phyloP scores from a whole-genome alignment of 2,888 invertebrate genomes.

The Spisula subtruncata region DNA sequence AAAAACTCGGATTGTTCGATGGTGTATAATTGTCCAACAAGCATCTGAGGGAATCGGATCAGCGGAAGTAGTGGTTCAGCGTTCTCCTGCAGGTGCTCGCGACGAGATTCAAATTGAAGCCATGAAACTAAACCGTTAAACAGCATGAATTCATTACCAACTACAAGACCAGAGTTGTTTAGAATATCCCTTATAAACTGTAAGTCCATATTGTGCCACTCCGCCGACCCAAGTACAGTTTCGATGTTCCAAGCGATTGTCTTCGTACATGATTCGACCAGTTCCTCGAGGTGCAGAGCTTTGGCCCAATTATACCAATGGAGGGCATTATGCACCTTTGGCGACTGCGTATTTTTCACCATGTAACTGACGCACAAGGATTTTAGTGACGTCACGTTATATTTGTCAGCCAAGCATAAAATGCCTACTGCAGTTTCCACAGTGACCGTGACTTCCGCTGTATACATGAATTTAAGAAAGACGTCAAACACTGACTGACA shows the following conservation, averaged over 20 bases:
- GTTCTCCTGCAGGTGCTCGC: conserved; percentile 71
- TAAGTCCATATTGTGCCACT: conserved; percentile 87
- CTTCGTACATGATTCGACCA: conserved; percentile 85
- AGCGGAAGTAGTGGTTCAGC: conserved; percentile 83
- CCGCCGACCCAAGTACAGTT: conserved; percentile 82
- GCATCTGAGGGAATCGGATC: conserved; percentile 87
- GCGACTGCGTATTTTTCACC: conserved; percentile 86
- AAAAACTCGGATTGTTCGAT: conserved; percentile 81
- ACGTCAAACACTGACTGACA: conserved; percentile 86
- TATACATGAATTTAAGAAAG: conserved; percentile 87
- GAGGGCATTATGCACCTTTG: conserved; percentile 85
- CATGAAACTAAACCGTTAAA: conserved; percentile 83
- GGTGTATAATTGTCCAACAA: conserved; percentile 83
- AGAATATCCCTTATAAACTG: conserved; percentile 86
- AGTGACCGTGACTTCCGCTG: conserved; percentile 85
- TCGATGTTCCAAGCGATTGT: conserved; percentile 88
- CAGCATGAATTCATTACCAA: conserved; percentile 83
- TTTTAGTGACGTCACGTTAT: conserved; percentile 87
- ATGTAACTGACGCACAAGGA: conserved; percentile 86
- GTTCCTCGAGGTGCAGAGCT: conserved; percentile 83
- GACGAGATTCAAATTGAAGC: conserved; percentile 80
- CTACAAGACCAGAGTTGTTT: conserved; percentile 84
- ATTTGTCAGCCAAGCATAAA: conserved; percentile 87
- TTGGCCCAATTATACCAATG: conserved; percentile 88
- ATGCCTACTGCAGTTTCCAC: conserved; percentile 86